phyloP scores from a whole-genome alignment of 2,797 vertebrate species.

The Darevskia nairensis region DNA sequence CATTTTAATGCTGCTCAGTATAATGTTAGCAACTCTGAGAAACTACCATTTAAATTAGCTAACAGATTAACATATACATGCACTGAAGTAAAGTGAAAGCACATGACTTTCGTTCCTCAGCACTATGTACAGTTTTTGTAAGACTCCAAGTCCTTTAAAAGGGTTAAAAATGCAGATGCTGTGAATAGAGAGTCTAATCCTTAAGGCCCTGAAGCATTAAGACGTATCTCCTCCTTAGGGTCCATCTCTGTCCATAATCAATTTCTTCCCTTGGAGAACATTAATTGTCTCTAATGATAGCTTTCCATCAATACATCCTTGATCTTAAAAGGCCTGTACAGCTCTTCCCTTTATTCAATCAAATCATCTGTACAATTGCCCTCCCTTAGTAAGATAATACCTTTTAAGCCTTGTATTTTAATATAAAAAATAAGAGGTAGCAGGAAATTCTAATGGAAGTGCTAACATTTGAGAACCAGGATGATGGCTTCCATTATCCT shows the following conservation, averaged over 20 bases:
- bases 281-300: slow-evolving; percentile 98
- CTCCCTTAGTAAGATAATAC: slow-evolving; percentile 91
- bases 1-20: neutral
- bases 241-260: slow-evolving; percentile 92
- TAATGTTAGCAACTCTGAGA: neutral
- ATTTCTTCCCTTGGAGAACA: slow-evolving; percentile 87
- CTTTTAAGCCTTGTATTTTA: slow-evolving; percentile 94
- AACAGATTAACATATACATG: neutral
- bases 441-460: slow-evolving; percentile 87
- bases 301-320: slow-evolving; percentile 93
- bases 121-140: slow-evolving; percentile 37
- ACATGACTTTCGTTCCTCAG: neutral
- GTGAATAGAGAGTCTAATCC: slow-evolving; percentile 82
- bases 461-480: slow-evolving; percentile 83
- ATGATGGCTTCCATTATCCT: slow-evolving; percentile 92
- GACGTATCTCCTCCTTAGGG: slow-evolving; percentile 84
- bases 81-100: neutral
- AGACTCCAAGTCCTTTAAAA: slow-evolving; percentile 64
- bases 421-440: slow-evolving; percentile 94
- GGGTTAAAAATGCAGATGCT: slow-evolving; percentile 83
- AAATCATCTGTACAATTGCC: slow-evolving; percentile 90
- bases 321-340: slow-evolving; percentile 88
- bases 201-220: slow-evolving; percentile 83
- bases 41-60: neutral
- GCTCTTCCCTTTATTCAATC: slow-evolving; percentile 91